Conservation (phyloP, 2,797 vertebrate species). For the Spatula clypeata region DNA sequence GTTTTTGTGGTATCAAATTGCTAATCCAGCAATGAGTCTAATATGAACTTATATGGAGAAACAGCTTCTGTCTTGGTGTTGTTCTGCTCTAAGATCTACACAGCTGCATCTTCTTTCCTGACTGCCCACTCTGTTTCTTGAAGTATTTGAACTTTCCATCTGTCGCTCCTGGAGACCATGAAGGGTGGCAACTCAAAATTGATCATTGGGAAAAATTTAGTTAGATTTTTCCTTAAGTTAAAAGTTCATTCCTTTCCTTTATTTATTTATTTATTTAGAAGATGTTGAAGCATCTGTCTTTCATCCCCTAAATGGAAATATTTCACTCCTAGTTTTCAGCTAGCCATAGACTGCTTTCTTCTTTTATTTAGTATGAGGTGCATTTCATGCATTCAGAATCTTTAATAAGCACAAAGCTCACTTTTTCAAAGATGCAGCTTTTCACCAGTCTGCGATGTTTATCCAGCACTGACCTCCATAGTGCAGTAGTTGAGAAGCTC, state of each 20-base stretch:
- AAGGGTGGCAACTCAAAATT: background rate
- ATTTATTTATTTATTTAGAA: too few species aligned
- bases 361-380: background rate
- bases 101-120: background rate
- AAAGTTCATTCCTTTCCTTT: background rate
- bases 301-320: background rate
- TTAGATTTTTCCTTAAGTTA: background rate
- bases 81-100: background rate
- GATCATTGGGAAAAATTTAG: background rate
- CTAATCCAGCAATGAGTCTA: background rate
- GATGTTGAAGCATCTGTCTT: background rate
- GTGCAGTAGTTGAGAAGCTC: background rate
- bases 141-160: rapidly evolving
- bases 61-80: rapidly evolving
- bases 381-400: background rate
- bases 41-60: background rate
- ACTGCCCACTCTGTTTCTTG: background rate
- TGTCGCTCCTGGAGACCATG: background rate
- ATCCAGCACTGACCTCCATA: background rate
- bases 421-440: background rate
- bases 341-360: background rate
- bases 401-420: background rate
- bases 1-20: background rate
- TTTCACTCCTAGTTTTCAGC: background rate
- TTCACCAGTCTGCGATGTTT: background rate